These are phyloP conservation scores for Rotaria macrura DNA, from an alignment of 2,888 invertebrate species.

Conservation along the genomic window DNA sequence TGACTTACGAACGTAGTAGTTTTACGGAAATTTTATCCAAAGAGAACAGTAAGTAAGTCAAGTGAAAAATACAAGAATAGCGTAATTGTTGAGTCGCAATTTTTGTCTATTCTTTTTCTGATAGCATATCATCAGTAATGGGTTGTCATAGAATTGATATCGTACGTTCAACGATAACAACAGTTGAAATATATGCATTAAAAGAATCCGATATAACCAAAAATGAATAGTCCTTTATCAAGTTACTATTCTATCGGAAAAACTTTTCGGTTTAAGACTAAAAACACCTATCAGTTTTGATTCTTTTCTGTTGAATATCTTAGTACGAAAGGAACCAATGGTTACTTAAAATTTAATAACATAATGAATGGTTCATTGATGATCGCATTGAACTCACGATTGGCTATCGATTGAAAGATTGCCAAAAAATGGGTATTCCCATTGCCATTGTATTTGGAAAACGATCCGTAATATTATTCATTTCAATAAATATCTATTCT, in stretches of 20 bases:
- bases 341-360: conserved; percentile 10
- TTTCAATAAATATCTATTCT: too few species aligned
- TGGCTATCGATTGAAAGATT: conserved; percentile 29
- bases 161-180: conserved; percentile 28
- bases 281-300: too few species aligned
- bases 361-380: conserved; percentile 29
- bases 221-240: conserved; percentile 20
- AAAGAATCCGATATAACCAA: conserved; percentile 14
- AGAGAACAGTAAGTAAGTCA: too few species aligned
- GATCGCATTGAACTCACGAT: conserved; percentile 29
- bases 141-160: conserved; percentile 34
- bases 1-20: too few species aligned
- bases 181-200: conserved; percentile 25
- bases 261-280: too few species aligned
- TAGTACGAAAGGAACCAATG: conserved; percentile 21
- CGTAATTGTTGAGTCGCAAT: too few species aligned
- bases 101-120: background rate
- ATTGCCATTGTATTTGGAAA: conserved; percentile 27
- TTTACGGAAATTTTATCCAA: too few species aligned
- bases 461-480: background rate
- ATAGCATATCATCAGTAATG: conserved; percentile 12
- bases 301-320: too few species aligned
- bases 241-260: conserved; percentile 22
- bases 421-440: conserved; percentile 25
- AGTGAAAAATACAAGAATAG: too few species aligned